These are phyloP conservation scores for Monopis laevigella DNA, from an alignment of 2,888 invertebrate species.

Conservation along the genomic window DNA sequence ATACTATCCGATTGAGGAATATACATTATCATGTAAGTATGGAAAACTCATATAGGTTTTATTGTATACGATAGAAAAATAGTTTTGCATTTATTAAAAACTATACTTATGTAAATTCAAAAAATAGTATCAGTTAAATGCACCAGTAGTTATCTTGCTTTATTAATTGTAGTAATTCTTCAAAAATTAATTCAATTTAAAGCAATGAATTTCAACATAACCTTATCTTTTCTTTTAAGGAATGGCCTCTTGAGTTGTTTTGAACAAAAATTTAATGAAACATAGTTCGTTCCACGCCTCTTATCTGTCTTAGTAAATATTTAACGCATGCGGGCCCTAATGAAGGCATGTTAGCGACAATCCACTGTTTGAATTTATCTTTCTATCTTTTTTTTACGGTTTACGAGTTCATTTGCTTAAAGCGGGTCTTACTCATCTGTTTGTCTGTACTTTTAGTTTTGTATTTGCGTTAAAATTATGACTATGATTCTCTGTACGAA, in stretches of 20 bases:
- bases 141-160: too few species aligned
- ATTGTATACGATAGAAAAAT: too few species aligned
- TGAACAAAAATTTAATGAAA: neutral
- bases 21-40: too few species aligned
- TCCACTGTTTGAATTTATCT: slow-evolving; percentile 25
- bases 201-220: slow-evolving; percentile 2
- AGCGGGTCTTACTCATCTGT: slow-evolving; percentile 8
- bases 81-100: too few species aligned
- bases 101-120: too few species aligned
- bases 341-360: slow-evolving; percentile 32
- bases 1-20: too few species aligned
- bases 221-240: slow-evolving; percentile 9
- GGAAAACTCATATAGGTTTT: too few species aligned
- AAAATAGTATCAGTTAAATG: too few species aligned
- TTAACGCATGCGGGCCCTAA: slow-evolving; percentile 43
- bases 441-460: slow-evolving; percentile 6
- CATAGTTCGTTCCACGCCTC: slow-evolving; percentile 16
- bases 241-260: too few species aligned
- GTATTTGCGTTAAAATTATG: slow-evolving; percentile 11
- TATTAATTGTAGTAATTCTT: slow-evolving; percentile 6
- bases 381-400: slow-evolving; percentile 29
- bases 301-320: slow-evolving; percentile 45
- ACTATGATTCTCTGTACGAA: slow-evolving; percentile 8
- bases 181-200: slow-evolving; percentile 6
- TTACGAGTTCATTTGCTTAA: slow-evolving; percentile 22